Evolutionary conservation across 2,888 invertebrate genomes (phyloP), one percentile per base, ranked within the genome.

Genomic region (Malacosoma neustria): DNA sequence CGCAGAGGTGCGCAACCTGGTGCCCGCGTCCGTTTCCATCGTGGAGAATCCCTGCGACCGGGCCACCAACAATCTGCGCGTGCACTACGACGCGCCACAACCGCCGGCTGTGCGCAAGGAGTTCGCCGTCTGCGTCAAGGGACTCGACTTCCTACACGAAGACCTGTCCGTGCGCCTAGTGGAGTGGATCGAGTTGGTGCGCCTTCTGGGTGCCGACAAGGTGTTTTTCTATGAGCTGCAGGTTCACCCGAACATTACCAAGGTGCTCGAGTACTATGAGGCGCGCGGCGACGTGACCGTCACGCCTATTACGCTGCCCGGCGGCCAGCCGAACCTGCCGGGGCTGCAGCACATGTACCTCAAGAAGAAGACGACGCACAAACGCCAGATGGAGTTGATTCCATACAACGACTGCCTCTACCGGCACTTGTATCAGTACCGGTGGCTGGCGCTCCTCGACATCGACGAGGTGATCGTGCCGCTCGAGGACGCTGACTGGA

Each of bases 341-440:
- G 92, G 93, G 0, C 92, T 96, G 57, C 95, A 95, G 67, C 95
- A 96, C 72, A 88, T 95, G 77, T 97, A 95, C 66, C 88, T 97
- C 35, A 93, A 93, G 39, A 94, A 94, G 68, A 97, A 96, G 75
- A 92, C 95, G 15, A 96, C 95, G 60, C 94, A 97, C 79, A 98
- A 98, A 76, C 88, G 97, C 9, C 95, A 97, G 72, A 96, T 97
- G 81, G 98, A 98, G 77, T 88, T 98, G 42, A 95, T 98, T 54
- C 97, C 97, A 7, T 98, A 98, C 87, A 98, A 98, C 74, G 98
- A 98, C 74, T 98, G 98, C 64, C 88, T 98, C 37, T 97, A 97
- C 82, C 92, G 95, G 68, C 94, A 97, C 68, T 90, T 97, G 86
- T 94, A 96, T 71, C 89, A 92, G 48, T 97, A 97, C 75, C 91